Evolutionary conservation across 2,113 vertebrate species (phyloP).

Genomic region (Aspidoscelis tigris): DNA sequence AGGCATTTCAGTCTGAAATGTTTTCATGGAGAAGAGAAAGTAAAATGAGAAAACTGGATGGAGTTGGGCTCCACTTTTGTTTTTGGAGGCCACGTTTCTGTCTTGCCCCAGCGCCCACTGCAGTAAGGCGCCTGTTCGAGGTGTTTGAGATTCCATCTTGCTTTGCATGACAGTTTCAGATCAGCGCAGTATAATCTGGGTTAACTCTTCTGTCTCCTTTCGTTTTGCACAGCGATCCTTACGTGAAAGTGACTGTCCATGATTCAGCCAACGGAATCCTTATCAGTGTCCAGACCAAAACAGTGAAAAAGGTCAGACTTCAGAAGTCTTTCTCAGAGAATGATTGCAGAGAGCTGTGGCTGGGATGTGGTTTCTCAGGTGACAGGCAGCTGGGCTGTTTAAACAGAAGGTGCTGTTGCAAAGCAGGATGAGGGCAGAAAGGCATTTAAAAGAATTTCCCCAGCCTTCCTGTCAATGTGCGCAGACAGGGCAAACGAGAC

Average conservation of each 20-base stretch:
- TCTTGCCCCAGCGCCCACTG: no score
- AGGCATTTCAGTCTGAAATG: no score
- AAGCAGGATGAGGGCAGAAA: background rate
- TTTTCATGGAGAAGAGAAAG: no score
- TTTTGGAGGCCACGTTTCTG: no score
- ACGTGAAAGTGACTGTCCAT: slow-evolving; percentile 91
- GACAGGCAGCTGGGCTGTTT: background rate
- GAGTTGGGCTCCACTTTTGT: no score
- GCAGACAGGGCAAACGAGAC: background rate
- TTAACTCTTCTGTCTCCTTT: background rate
- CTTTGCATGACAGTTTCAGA: no score
- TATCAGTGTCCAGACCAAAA: slow-evolving; percentile 93
- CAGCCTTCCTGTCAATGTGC: background rate
- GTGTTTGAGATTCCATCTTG: no score
- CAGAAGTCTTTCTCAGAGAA: background rate
- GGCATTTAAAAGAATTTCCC: background rate
- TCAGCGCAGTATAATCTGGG: background rate
- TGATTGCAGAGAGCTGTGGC: background rate
- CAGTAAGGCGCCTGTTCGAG: no score
- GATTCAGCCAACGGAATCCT: slow-evolving; percentile 87
- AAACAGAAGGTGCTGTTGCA: background rate
- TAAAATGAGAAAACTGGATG: no score
- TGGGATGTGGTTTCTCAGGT: background rate
- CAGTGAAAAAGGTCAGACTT: slow-evolving; percentile 89
- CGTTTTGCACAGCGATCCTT: slow-evolving; percentile 86